Conservation (phyloP, 92 coral and sea anemone species). For the Porites evermanni region DNA sequence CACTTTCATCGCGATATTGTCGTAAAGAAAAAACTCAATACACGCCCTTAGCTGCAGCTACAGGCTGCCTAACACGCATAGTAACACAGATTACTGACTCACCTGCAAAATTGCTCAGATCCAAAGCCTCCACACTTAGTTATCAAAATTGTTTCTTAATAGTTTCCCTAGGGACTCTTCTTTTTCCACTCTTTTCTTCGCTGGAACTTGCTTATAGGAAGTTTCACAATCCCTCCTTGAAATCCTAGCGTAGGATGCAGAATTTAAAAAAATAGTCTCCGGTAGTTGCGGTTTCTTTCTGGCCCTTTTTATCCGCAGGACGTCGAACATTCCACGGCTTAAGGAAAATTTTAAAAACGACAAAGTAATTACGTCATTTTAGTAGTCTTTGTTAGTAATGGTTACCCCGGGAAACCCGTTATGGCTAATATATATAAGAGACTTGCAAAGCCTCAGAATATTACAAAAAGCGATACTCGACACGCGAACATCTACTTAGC, state of each 20-base stretch:
- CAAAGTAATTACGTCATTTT: slow-evolving; percentile 24
- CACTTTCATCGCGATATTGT: not conserved
- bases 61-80: not conserved
- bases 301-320: not conserved
- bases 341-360: slow-evolving; percentile 23
- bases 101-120: not conserved
- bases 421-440: slow-evolving; percentile 26
- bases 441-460: slow-evolving; percentile 3
- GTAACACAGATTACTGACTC: not conserved
- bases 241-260: slow-evolving; percentile 4
- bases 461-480: slow-evolving; percentile 30
- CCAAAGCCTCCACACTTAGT: not conserved
- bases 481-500: slow-evolving; percentile 31
- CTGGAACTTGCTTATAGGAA: not conserved
- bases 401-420: slow-evolving; percentile 50
- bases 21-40: not conserved
- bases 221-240: not conserved
- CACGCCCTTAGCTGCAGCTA: slow-evolving; percentile 13
- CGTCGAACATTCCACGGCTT: slow-evolving; percentile 27
- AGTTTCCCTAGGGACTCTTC: slow-evolving; percentile 3
- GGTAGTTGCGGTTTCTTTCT: slow-evolving; percentile 3
- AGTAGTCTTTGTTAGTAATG: not conserved
- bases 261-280: not conserved
- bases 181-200: not conserved
- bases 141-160: not conserved